These are phyloP conservation scores for Ctenoplectra terminalis DNA, from an alignment of 1,140 invertebrate species.

Conservation along the genomic window DNA sequence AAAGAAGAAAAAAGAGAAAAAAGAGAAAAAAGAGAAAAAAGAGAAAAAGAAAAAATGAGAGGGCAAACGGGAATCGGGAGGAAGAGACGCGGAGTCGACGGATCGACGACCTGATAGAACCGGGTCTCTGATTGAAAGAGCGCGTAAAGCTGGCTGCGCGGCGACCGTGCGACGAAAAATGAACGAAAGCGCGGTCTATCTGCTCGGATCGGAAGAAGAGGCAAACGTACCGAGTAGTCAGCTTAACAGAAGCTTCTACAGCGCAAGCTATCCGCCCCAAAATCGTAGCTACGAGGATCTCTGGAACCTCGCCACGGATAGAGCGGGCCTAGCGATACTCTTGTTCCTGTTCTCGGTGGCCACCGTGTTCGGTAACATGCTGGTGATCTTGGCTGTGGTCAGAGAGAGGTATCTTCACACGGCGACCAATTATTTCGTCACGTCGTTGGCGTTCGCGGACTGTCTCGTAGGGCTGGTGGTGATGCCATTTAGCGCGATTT, in stretches of 20 bases:
- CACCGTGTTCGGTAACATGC: slow-evolving; percentile 88
- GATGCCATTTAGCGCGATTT: slow-evolving; percentile 91
- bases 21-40: not conserved
- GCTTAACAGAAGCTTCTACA: slow-evolving; percentile 62
- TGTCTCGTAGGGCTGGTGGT: slow-evolving; percentile 89
- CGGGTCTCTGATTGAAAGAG: not conserved
- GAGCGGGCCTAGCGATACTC: slow-evolving; percentile 82
- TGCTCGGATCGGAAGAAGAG: slow-evolving; percentile 72
- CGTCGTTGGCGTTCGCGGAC: slow-evolving; percentile 90
- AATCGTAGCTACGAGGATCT: slow-evolving; percentile 62
- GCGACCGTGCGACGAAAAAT: slow-evolving; percentile 61
- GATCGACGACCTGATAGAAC: slow-evolving; percentile 46
- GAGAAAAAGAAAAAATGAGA: slow-evolving; percentile 9
- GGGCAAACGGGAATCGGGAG: slow-evolving; percentile 6
- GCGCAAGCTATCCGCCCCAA: slow-evolving; percentile 54
- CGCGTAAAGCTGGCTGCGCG: not conserved
- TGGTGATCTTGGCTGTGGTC: slow-evolving; percentile 89
- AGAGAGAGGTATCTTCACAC: slow-evolving; percentile 88
- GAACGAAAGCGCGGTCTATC: slow-evolving; percentile 76
- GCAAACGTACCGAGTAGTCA: slow-evolving; percentile 33
- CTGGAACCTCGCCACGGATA: slow-evolving; percentile 79
- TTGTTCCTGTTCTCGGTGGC: slow-evolving; percentile 85
- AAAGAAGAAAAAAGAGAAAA: not conserved
- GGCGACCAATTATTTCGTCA: slow-evolving; percentile 91
- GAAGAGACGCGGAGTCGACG: slow-evolving; percentile 10